Conservation (phyloP, 2,797 vertebrate genomes). For the Aphelocoma californica region DNA sequence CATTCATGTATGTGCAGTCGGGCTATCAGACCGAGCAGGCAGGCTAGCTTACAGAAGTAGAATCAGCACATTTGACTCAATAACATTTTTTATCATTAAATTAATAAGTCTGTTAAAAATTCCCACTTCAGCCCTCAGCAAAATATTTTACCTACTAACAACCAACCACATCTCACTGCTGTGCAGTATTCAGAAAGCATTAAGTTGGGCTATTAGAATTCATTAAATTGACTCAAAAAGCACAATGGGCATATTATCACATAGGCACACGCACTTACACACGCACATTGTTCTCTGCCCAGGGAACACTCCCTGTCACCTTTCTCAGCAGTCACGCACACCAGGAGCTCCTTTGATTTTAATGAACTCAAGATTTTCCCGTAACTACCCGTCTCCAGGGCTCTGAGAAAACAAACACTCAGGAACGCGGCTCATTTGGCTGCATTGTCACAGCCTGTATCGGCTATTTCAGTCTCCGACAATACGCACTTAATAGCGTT, state of each 20-base stretch:
- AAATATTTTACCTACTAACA: constrained; percentile 34
- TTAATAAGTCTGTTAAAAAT: constrained; percentile 16
- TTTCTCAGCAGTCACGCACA: neutral
- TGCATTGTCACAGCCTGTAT: neutral
- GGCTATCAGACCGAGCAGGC: constrained; percentile 18
- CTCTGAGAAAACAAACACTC: neutral
- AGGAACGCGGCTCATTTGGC: neutral
- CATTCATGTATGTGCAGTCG: neutral
- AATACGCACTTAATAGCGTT: neutral
- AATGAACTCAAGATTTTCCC: constrained; percentile 37
- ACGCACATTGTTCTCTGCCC: neutral
- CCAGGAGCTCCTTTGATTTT: constrained; percentile 19
- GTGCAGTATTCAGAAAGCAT: neutral
- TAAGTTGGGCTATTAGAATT: constrained; percentile 17
- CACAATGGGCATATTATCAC: neutral
- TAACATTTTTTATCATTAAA: constrained; percentile 52
- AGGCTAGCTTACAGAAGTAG: neutral
- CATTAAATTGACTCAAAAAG: constrained; percentile 34
- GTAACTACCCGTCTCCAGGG: neutral
- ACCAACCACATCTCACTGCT: neutral
- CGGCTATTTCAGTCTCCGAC: neutral
- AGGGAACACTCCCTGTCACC: neutral
- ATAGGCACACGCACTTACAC: neutral
- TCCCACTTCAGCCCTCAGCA: neutral
- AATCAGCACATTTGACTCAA: constrained; percentile 27